phyloP scores from a whole-genome alignment of 2,797 vertebrate species.

The Enteromius mattozi region DNA sequence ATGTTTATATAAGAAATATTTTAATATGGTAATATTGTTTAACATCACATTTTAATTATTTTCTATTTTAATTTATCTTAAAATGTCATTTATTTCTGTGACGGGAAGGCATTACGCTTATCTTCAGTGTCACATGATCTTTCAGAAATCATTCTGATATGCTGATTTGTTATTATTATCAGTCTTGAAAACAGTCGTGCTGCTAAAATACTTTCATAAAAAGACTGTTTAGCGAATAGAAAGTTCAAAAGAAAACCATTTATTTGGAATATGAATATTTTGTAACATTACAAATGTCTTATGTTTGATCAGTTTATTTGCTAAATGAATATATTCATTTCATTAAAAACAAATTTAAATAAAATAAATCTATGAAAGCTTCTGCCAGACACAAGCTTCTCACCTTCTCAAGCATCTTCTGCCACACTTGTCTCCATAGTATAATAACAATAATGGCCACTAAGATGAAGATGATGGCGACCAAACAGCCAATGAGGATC shows the following conservation, averaged over 20 bases:
- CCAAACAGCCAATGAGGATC: slow-evolving; percentile 95
- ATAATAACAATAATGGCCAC: slow-evolving; percentile 97
- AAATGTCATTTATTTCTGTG: not conserved
- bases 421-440: slow-evolving; percentile 98
- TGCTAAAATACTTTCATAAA: not conserved
- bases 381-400: slow-evolving; percentile 51
- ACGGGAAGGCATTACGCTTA: not conserved
- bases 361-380: not conserved
- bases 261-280: not conserved
- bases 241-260: not conserved
- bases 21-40: not conserved
- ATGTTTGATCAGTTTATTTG: not conserved
- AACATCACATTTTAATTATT: not conserved
- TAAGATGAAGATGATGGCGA: slow-evolving; percentile 97
- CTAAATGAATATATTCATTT: not conserved
- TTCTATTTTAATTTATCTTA: not conserved
- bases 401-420: slow-evolving; percentile 99
- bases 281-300: not conserved
- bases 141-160: not conserved
- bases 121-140: not conserved
- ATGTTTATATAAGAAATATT: not conserved
- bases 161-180: not conserved
- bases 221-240: not conserved
- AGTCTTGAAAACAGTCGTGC: not conserved
- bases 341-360: not conserved